Base-by-base conservation (phyloP, 2,113 vertebrate species). In the Mystacornis crossleyi region DNA sequence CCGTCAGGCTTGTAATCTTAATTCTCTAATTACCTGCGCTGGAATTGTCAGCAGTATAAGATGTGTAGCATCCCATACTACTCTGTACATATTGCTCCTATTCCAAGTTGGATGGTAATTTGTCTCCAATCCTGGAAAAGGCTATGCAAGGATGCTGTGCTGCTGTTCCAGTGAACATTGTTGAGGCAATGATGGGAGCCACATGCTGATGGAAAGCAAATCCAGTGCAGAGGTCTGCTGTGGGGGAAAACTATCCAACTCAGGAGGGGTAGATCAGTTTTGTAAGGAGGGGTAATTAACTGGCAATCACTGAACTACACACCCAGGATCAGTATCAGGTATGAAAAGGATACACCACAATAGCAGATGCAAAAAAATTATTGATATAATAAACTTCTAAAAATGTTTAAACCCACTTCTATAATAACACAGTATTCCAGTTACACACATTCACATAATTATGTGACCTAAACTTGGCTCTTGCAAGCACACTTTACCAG, bases 371-470 rank as follows among this genome's bases (percentile, higher is more conserved):
- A 16, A 38, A 21, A 58, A 29, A 40, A 14, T 3, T 7, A 25
- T 3, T 10, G 1, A 61, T 42, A 48, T 12, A 50, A 14, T 40
- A 15, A 93, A 58, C 9, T 36, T 1, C 17, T 47, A 13, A 33
- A 75, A 70, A 25, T 4, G 0, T 74, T 45, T 42, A 42, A 62
- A 33, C 10, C 4, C 4, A 9, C 18, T 65, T 42, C 12, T 42
- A 0, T 24, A 54, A 65, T 14, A 21, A 16, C 10, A 4, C 26
- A 14, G 5, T 4, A 4, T 43, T 64, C 13, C 50, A 43, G 23
- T 62, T 28, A 57, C 5, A 12, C 4, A 5, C 6, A 2, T 17
- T 69, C 23, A 72, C 7, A 25, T 0, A 21, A 20, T 4, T 24
- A 34, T 5, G 54, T 21, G 64, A 8, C 8, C 31, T n/a, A 54